Evolutionary conservation across 2,113 vertebrate species (phyloP), one percentile per base, ranked within the genome.

Genomic region (Polyodon spathula): DNA sequence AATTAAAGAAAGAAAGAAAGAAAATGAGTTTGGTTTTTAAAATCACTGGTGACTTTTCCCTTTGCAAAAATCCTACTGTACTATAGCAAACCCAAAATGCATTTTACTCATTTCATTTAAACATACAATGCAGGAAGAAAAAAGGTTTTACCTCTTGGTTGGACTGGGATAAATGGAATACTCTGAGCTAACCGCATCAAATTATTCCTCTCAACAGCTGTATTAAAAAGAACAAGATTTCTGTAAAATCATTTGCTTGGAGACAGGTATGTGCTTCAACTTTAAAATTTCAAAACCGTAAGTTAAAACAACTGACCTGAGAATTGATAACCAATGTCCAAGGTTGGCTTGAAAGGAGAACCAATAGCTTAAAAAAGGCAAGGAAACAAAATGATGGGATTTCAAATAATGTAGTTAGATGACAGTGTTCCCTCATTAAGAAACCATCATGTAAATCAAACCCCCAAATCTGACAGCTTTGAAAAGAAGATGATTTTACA

Each of bases 151-250:
- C 96, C 96, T 95, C 92, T 91, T 65, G 92, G 93, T 78, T 94
- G 95, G 70, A 99, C 94, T 12, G 96, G 96, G 69, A 93, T 97
- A 82, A 98, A 98, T 9, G 94, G 94, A 78, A 98, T 99, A 63
- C 93, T 99, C 81, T 97, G 95, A 44, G 96, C 95, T 68, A 99
- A 83, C 68, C 96, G 85, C 96, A 99, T 99, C 82, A 99, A 83
- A 77, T 99, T 99, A 81, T 99, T 99, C 74, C 95, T 92, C 85
- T 99, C 96, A 68, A 99, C 96, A 80, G 96, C 96, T 99, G 71
- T 54, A 63, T 15, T 78, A 48, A 66, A n/a, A 5, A 54, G 40
- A 63, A 54, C 50, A 60, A 72, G 71, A 67, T 62, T 77, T 0
- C 71, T 12, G 74, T 42, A 64, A 72, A 65, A 71, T 61, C 40